Evolutionary conservation across 2,888 invertebrate genomes (phyloP).

Genomic region (Icerya purchasi): DNA sequence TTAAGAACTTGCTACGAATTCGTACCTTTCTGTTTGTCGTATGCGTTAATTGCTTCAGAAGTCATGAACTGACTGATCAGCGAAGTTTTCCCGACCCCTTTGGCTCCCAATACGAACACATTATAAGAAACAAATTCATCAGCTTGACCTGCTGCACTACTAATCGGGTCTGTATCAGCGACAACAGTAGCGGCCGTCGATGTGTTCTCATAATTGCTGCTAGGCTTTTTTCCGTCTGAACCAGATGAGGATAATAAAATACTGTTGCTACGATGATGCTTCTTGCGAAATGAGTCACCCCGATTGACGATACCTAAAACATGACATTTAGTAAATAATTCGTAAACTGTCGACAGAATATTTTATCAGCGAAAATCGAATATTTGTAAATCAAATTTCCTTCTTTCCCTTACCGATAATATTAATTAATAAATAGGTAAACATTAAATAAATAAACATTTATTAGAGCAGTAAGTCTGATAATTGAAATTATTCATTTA

Average conservation of each 20-base stretch:
- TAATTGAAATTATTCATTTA: too few species aligned
- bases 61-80: slow-evolving; percentile 76
- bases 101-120: slow-evolving; percentile 57
- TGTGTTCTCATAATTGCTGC: too few species aligned
- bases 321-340: too few species aligned
- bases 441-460: too few species aligned
- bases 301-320: slow-evolving; percentile 69
- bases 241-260: slow-evolving; percentile 34
- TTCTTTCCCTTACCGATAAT: too few species aligned
- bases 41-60: slow-evolving; percentile 81
- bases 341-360: too few species aligned
- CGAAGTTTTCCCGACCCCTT: slow-evolving; percentile 66
- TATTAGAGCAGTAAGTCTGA: too few species aligned
- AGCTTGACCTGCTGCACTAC: slow-evolving; percentile 6
- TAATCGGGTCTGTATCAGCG: background rate
- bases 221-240: background rate
- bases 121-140: slow-evolving; percentile 28
- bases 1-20: too few species aligned
- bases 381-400: too few species aligned
- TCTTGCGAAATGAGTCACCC: slow-evolving; percentile 76
- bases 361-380: too few species aligned
- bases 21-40: slow-evolving; percentile 64
- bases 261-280: slow-evolving; percentile 63
- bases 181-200: background rate
- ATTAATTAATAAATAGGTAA: too few species aligned